Conservation (phyloP, 2,113 vertebrate species). For the Menura novaehollandiae region DNA sequence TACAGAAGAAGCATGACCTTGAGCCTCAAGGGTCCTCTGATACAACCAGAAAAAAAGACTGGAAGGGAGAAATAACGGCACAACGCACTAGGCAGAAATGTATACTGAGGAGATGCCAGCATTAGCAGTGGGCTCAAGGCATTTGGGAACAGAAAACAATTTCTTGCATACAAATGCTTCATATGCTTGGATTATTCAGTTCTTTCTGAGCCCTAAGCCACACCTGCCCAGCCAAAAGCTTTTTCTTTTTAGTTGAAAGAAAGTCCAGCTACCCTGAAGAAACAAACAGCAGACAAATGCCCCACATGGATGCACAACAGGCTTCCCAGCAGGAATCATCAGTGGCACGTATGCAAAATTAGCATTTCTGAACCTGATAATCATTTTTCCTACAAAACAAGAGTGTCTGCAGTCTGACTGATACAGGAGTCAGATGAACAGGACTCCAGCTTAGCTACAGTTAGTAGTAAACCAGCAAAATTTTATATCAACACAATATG, state of each 20-base stretch:
- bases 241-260: not conserved
- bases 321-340: not conserved
- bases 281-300: not conserved
- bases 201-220: not conserved
- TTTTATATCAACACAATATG: not conserved
- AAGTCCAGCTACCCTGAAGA: not conserved
- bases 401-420: not conserved
- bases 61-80: not conserved
- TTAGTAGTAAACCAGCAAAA: not conserved
- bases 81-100: accelerated
- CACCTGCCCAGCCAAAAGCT: not conserved
- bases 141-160: not conserved
- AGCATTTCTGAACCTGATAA: not conserved
- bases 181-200: not conserved
- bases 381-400: not conserved
- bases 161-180: not conserved
- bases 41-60: not conserved
- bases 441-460: not conserved
- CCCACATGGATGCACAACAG: not conserved
- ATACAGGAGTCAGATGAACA: not conserved
- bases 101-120: not conserved
- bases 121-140: not conserved
- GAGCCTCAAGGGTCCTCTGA: not conserved
- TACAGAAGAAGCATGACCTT: not conserved
- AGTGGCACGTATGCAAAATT: not conserved